phyloP scores from a whole-genome alignment of 2,113 vertebrate species.

The Psettodes erumei region DNA sequence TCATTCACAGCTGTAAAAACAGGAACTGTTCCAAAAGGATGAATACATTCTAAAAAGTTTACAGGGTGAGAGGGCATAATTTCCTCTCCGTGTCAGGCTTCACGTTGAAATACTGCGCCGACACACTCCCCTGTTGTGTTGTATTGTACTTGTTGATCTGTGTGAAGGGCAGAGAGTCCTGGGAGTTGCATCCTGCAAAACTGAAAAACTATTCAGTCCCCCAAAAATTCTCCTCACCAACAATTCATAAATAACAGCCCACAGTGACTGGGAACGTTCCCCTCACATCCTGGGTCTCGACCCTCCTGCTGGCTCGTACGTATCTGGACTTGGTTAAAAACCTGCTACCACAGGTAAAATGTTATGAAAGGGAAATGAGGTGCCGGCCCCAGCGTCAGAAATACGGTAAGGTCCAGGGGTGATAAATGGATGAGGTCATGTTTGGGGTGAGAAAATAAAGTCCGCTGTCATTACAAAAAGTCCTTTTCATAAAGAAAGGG shows the following conservation, averaged over 20 bases:
- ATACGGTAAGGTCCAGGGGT: background rate
- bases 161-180: background rate
- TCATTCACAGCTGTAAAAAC: background rate
- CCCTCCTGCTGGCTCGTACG: background rate
- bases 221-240: slow-evolving; percentile 3
- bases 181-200: background rate
- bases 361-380: background rate
- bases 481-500: background rate
- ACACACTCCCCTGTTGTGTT: background rate
- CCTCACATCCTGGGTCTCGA: background rate
- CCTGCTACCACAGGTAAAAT: background rate
- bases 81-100: background rate
- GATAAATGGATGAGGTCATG: background rate
- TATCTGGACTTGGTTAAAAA: background rate
- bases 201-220: background rate
- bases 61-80: background rate
- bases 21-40: background rate
- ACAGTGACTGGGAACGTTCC: too few species aligned
- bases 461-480: background rate
- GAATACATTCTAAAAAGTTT: background rate
- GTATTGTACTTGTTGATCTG: background rate
- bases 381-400: background rate
- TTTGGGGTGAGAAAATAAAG: background rate
- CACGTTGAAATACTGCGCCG: background rate
- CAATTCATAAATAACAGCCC: too few species aligned